Conservation (phyloP, 2,113 vertebrate genomes). For the Crotalus helleri region DNA sequence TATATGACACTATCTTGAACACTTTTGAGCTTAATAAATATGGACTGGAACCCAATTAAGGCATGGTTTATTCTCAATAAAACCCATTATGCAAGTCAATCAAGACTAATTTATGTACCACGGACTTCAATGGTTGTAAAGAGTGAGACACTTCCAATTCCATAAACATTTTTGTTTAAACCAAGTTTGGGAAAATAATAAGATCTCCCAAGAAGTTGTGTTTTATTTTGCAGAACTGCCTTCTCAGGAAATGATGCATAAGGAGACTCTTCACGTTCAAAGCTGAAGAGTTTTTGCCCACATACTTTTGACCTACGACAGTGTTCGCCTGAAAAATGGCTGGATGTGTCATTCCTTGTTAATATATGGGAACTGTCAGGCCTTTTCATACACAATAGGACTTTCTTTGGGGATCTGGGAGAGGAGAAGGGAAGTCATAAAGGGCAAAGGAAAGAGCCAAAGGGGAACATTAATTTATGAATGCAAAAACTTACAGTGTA, state of each 20-base stretch:
- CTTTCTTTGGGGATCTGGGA: constrained; percentile 63
- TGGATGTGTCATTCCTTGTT: constrained; percentile 67
- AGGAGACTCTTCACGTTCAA: background rate
- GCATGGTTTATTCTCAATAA: background rate
- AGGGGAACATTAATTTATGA: constrained; percentile 65
- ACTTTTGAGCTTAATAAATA: background rate
- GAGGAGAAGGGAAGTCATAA: constrained; percentile 64
- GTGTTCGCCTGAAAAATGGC: constrained; percentile 51
- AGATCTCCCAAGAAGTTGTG: background rate
- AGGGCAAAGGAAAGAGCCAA: constrained; percentile 62
- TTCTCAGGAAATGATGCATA: background rate
- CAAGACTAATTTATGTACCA: background rate
- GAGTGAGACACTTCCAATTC: background rate
- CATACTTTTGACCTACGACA: constrained; percentile 9
- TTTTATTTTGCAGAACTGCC: background rate
- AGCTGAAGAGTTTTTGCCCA: constrained; percentile 41
- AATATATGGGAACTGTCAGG: constrained; percentile 57
- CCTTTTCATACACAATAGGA: constrained; percentile 62
- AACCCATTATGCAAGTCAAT: background rate
- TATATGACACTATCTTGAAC: background rate
- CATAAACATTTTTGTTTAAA: background rate
- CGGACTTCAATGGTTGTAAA: background rate
- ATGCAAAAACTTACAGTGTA: constrained; percentile 70
- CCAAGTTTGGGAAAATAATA: background rate
- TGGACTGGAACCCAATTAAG: background rate